Percentiles rank a stretch among this genome's conserved stretches.
Evolutionary conservation across 2,113 vertebrate genomes (phyloP).

Genomic region (Sapayoa aenigma): DNA sequence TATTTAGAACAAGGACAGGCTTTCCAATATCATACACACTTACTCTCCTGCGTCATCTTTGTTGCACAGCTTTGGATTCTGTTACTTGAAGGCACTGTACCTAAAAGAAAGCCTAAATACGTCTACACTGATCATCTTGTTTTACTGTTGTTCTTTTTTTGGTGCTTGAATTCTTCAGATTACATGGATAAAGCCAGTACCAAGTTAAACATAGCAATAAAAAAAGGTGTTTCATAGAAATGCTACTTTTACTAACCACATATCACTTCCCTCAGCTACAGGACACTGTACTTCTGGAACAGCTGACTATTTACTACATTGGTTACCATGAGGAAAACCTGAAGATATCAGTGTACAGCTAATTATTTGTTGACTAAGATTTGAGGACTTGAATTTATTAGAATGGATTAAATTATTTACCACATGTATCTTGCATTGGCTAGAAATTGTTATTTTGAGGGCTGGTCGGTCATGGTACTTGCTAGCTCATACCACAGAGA

Average conservation of each 20-base stretch:
- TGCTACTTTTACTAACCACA: neutral
- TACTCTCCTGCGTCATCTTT: neutral
- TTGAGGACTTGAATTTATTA: slow-evolving; percentile 39
- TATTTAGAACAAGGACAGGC: neutral
- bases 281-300: neutral
- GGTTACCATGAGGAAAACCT: neutral
- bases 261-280: neutral
- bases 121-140: neutral
- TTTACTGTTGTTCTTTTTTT: neutral
- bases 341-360: neutral
- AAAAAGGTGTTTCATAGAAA: neutral
- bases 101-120: neutral
- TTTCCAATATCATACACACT: neutral
- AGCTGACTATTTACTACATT: neutral
- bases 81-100: slow-evolving; percentile 49
- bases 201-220: neutral
- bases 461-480: slow-evolving; percentile 21
- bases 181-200: slow-evolving; percentile 32
- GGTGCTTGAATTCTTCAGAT: slow-evolving; percentile 45
- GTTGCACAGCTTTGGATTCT: slow-evolving; percentile 32
- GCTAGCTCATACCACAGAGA: slow-evolving; percentile 12
- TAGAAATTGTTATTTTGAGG: neutral
- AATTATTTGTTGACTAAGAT: slow-evolving; percentile 11
- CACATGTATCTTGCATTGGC: neutral
- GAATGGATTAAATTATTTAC: slow-evolving; percentile 30